Evolutionary conservation across 2,113 vertebrate species (phyloP), one percentile per base, ranked within the genome.

Genomic region (Epinephelus moara): DNA sequence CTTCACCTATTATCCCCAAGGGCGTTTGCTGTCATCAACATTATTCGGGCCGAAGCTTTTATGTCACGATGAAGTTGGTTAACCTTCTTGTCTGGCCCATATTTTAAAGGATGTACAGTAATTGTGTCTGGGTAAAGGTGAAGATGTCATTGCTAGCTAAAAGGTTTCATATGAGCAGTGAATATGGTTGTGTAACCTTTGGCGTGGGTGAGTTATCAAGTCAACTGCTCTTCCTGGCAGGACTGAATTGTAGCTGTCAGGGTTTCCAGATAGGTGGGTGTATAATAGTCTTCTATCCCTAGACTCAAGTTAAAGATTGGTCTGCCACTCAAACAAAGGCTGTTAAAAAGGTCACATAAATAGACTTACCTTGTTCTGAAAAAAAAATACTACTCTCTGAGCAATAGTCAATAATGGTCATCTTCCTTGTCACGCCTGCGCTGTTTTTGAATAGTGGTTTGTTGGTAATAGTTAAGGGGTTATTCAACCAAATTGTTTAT

Each of bases 1-100:
- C 77, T 66, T 80, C 71, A 75, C 78, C 80, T 86, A 75, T 89
- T 86, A 86, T 85, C 74, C 89, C 82, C 88, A 88, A 89, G 87
- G 90, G 81, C 82, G 33, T 87, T 70, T 7, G 79, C 85, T 88
- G 85, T 85, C 88, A 50, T 59, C 74, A 25, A 30, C 73, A n/a
- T 45, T 15, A 25, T 53, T 52, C 33, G 7, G 17, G 33, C 62
- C 14, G 12, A 40, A 71, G 84, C 80, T 64, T 86, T 89, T 56
- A 85, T 86, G 83, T 88, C 71, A 49, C 76, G 3, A 42, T 53
- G 77, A 78, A 84, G 88, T 82, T 61, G 74, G 79, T 87, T 89
- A 70, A 91, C 91, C 87, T 91, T 78, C 87, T 61, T 62, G 57
- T 42, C 76, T 59, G 23, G 61, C 82, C 87, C 70, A 21, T 67